Evolutionary conservation across 1,140 invertebrate species (phyloP).

Genomic region (Zaprionus camerounensis): DNA sequence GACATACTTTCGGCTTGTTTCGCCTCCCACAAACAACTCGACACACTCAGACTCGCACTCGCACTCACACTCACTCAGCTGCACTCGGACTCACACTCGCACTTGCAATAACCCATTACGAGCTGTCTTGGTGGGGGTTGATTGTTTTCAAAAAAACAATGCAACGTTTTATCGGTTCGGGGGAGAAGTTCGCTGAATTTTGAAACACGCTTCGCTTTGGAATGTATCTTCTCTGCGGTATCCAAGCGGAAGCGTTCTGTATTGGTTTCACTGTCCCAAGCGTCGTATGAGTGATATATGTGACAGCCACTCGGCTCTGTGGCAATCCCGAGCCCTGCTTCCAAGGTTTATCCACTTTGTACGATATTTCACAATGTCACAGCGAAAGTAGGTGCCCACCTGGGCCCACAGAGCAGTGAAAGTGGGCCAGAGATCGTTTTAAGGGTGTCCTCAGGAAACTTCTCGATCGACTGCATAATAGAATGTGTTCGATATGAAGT

Average conservation of each 20-base stretch:
- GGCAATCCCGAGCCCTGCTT: not conserved
- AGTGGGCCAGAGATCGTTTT: constrained; percentile 45
- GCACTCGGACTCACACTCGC: not conserved
- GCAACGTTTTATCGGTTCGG: constrained; percentile 33
- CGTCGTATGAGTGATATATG: constrained; percentile 61
- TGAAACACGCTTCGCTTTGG: constrained; percentile 48
- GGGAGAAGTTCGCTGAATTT: constrained; percentile 45
- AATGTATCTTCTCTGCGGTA: constrained; percentile 17
- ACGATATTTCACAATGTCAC: constrained; percentile 54
- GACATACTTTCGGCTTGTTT: constrained; percentile 36
- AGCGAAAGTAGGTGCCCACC: constrained; percentile 44
- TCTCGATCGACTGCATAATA: not conserved
- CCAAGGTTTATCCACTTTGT: constrained; percentile 57
- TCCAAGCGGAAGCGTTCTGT: constrained; percentile 51
- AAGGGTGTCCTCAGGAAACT: not conserved
- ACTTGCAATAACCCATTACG: constrained; percentile 1
- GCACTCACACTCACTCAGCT: not conserved
- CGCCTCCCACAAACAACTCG: not conserved
- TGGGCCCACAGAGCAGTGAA: constrained; percentile 41
- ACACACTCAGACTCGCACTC: not conserved
- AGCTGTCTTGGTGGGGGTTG: constrained; percentile 3
- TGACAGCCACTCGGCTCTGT: constrained; percentile 36
- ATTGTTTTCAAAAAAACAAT: constrained; percentile 23
- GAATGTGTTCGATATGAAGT: not conserved
- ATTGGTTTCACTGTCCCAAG: constrained; percentile 44